A percentile compares a stretch with the other conserved stretches of the same genome.
Conservation (phyloP, 2,113 vertebrate species). For the Gambusia holbrooki region DNA sequence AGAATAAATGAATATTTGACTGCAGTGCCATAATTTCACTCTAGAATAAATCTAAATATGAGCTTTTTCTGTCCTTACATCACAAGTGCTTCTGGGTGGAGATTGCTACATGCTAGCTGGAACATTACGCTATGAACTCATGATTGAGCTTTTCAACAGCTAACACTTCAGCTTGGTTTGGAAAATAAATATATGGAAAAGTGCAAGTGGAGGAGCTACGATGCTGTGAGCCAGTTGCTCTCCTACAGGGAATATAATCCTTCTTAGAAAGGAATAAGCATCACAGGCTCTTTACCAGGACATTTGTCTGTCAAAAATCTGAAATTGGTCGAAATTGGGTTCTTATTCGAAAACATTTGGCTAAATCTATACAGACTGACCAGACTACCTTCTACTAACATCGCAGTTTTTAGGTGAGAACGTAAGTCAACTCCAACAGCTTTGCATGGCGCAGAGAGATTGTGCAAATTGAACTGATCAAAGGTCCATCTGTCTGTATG, state of each 20-base stretch:
- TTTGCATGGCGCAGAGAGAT: too few species aligned
- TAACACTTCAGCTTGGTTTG: background rate
- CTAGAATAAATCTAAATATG: background rate
- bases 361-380: background rate
- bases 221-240: too few species aligned
- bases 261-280: too few species aligned
- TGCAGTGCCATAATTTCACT: background rate
- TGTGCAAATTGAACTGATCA: too few species aligned
- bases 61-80: background rate
- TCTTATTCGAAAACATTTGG: background rate
- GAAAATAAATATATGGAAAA: background rate
- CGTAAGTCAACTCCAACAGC: too few species aligned
- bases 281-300: too few species aligned
- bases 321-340: background rate
- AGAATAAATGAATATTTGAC: background rate
- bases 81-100: too few species aligned
- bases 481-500: too few species aligned
- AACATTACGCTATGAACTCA: background rate
- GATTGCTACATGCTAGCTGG: background rate
- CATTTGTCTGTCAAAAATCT: background rate
- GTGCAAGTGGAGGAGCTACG: too few species aligned
- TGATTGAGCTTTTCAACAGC: background rate
- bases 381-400: too few species aligned
- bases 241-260: too few species aligned
- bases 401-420: too few species aligned